Evolutionary conservation across 2,888 invertebrate genomes (phyloP).

Genomic region (Thereva nobilitata): DNA sequence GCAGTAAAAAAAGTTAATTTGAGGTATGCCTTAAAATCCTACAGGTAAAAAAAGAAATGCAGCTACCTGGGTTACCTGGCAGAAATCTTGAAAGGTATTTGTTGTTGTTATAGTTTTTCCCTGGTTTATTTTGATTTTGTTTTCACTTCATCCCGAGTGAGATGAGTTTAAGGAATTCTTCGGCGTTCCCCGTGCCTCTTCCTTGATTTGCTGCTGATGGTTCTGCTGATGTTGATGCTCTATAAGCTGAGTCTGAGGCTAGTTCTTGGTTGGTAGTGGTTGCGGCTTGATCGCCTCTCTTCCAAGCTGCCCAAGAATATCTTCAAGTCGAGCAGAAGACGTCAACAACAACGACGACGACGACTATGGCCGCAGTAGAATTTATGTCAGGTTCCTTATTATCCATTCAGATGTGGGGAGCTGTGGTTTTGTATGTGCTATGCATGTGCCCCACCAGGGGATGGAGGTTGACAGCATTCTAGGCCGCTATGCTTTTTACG

Average conservation of each 20-base stretch:
- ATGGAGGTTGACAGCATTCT: not conserved
- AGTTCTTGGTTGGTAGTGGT: no score
- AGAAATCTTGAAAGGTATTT: conserved; percentile 14
- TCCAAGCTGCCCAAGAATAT: no score
- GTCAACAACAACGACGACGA: no score
- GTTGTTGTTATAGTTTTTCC: conserved; percentile 21
- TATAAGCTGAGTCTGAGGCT: no score
- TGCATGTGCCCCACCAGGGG: no score
- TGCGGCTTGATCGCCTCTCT: no score
- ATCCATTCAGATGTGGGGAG: no score
- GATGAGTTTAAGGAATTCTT: conserved; percentile 31
- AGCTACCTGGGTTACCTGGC: conserved; percentile 37
- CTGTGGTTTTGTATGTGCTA: no score
- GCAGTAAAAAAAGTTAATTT: conserved; percentile 31
- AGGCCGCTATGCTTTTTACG: not conserved
- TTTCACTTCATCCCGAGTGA: conserved; percentile 25
- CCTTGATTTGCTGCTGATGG: not conserved
- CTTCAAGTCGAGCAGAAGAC: no score
- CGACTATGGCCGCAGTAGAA: no score
- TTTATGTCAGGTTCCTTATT: no score
- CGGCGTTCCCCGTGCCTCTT: not conserved
- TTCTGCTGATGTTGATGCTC: conserved; percentile 5
- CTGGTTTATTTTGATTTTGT: conserved; percentile 12
- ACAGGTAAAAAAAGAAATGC: conserved; percentile 10
- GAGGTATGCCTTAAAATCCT: conserved; percentile 36